A percentile compares a stretch with the other conserved stretches of the same genome.
phyloP scores from a whole-genome alignment of 2,888 invertebrate species.

The Cantharis rufa region DNA sequence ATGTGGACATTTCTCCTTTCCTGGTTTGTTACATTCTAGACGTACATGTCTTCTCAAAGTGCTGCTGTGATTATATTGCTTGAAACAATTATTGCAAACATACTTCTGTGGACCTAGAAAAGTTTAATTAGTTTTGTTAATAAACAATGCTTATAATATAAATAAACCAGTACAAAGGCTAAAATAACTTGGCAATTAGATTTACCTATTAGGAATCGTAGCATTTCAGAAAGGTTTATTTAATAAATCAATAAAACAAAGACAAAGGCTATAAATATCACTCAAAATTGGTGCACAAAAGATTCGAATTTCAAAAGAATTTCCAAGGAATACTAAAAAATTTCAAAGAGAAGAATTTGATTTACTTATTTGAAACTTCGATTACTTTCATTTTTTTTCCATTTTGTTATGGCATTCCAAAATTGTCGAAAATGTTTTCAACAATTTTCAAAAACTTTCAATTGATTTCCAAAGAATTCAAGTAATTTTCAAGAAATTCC shows the following conservation, averaged over 20 bases:
- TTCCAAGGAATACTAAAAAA: too few relatives aligned
- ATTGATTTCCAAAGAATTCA: too few relatives aligned
- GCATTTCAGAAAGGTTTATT: background rate
- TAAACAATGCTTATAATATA: background rate
- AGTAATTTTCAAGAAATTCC: too few relatives aligned
- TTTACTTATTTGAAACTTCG: too few relatives aligned
- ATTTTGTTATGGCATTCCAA: too few relatives aligned
- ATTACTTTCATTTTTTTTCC: too few relatives aligned
- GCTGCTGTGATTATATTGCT: slow-evolving; percentile 60
- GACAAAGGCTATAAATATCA: too few relatives aligned
- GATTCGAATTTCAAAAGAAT: too few relatives aligned
- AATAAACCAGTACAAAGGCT: background rate
- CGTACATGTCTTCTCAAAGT: slow-evolving; percentile 61
- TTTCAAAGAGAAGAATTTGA: too few relatives aligned
- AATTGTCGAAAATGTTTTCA: too few relatives aligned
- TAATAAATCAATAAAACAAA: background rate
- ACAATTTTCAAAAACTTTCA: too few relatives aligned
- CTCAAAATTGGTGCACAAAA: too few relatives aligned
- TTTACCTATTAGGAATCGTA: background rate
- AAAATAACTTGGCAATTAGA: background rate
- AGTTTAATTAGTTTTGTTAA: background rate
- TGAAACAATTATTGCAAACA: slow-evolving; percentile 59
- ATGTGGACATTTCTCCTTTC: slow-evolving; percentile 58
- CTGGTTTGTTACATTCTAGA: slow-evolving; percentile 61
- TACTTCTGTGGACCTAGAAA: background rate